Percentiles rank a stretch among this genome's conserved stretches.
Evolutionary conservation across 2,888 invertebrate genomes (phyloP).

Genomic region (Lasioglossum vierecki): DNA sequence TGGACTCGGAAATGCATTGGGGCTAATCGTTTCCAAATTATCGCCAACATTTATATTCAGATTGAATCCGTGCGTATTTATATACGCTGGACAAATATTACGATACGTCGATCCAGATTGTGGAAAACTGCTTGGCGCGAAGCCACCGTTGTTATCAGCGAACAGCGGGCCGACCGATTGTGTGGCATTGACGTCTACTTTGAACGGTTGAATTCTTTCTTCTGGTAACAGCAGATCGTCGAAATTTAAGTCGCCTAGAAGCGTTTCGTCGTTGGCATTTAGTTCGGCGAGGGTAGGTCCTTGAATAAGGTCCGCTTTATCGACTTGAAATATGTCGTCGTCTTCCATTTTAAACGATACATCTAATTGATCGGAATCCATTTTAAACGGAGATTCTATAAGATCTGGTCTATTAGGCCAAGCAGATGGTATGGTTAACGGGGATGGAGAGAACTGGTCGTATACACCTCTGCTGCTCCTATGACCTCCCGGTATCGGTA

Average conservation of each 20-base stretch:
- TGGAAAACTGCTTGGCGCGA: constrained; percentile 81
- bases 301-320: constrained; percentile 93
- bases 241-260: constrained; percentile 93
- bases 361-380: constrained; percentile 79
- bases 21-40: constrained; percentile 80
- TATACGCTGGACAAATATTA: constrained; percentile 70
- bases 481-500: constrained; percentile 82
- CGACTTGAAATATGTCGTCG: constrained; percentile 95
- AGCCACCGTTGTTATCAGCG: constrained; percentile 60
- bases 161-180: constrained; percentile 71
- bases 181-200: constrained; percentile 64
- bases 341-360: constrained; percentile 92
- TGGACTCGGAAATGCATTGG: constrained; percentile 81
- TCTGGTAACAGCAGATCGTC: constrained; percentile 92
- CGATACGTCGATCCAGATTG: constrained; percentile 76
- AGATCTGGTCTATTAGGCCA: constrained; percentile 86
- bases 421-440: constrained; percentile 74
- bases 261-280: constrained; percentile 93
- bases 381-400: constrained; percentile 76
- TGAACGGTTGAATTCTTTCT: constrained; percentile 84
- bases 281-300: constrained; percentile 93
- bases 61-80: constrained; percentile 73
- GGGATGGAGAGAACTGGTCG: constrained; percentile 82
- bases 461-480: constrained; percentile 78
- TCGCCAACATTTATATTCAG: constrained; percentile 78